Evolutionary conservation across 2,888 invertebrate genomes (phyloP).

Genomic region (Hermaeophaga mercurialis): DNA sequence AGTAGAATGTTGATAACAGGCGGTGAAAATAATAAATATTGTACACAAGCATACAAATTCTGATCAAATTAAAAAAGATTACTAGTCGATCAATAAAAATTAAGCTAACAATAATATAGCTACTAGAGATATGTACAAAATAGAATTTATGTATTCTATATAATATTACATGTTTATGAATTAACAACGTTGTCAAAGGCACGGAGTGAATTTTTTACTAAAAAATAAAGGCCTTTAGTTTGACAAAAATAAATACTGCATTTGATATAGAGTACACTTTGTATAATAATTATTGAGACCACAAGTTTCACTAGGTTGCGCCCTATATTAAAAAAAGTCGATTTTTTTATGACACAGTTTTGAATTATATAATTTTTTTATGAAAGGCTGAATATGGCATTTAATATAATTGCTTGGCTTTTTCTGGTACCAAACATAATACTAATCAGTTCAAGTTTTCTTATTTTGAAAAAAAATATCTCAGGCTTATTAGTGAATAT

Average conservation of each 20-base stretch:
- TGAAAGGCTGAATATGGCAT: constrained; percentile 2
- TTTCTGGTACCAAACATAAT: too few species aligned
- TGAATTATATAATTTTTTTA: background rate
- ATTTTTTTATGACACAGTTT: background rate
- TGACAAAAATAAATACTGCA: constrained; percentile 26
- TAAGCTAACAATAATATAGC: constrained; percentile 38
- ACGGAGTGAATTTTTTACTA: constrained; percentile 32
- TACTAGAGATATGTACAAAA: constrained; percentile 39
- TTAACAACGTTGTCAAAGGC: constrained; percentile 46
- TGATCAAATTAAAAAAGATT: constrained; percentile 21
- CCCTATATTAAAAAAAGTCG: constrained; percentile 9
- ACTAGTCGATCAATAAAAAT: constrained; percentile 35
- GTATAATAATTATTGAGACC: constrained; percentile 24
- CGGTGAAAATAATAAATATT: constrained; percentile 27
- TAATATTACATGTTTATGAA: constrained; percentile 48
- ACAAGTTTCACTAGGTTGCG: constrained; percentile 20
- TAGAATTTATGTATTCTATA: constrained; percentile 44
- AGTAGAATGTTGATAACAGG: constrained; percentile 14
- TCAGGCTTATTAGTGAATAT: too few species aligned
- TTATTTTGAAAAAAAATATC: too few species aligned
- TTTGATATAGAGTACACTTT: constrained; percentile 19
- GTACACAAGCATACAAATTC: constrained; percentile 34
- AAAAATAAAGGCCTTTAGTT: constrained; percentile 18
- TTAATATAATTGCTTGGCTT: background rate
- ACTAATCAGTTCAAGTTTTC: too few species aligned